Percentiles rank a stretch among this genome's conserved stretches.
Conservation (phyloP, 2,888 invertebrate genomes). For the Phyllotreta cruciferae region DNA sequence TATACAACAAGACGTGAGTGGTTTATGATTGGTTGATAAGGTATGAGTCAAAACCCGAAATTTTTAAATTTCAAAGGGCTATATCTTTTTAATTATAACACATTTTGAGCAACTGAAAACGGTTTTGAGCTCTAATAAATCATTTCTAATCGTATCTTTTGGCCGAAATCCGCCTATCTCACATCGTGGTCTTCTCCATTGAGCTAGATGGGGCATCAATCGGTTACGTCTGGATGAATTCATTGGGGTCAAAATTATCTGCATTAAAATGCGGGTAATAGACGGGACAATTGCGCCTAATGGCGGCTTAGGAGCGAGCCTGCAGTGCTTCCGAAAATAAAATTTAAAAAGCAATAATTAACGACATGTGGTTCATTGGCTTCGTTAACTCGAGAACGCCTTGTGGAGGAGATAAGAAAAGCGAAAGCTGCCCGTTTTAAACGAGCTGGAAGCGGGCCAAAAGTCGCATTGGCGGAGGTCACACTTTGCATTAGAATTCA, state of each 20-base stretch:
- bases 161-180: no score
- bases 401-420: constrained; percentile 18
- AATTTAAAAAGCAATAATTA: constrained; percentile 33
- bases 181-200: no score
- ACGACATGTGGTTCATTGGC: constrained; percentile 33
- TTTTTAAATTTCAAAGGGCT: not conserved
- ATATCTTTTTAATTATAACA: not conserved
- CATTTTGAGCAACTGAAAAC: no score
- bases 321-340: constrained; percentile 13
- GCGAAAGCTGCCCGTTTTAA: constrained; percentile 8
- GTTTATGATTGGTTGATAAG: no score
- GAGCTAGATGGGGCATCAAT: no score
- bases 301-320: not conserved
- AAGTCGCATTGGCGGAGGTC: not conserved
- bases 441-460: constrained; percentile 20
- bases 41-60: no score
- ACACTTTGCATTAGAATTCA: not conserved
- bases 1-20: no score
- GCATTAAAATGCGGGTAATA: not conserved
- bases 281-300: not conserved
- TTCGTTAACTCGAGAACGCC: constrained; percentile 35
- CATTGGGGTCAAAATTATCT: no score
- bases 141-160: no score
- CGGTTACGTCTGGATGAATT: no score
- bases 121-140: no score